phyloP scores from a whole-genome alignment of 2,888 invertebrate genomes.

The Caenorhabditis parvicauda region DNA sequence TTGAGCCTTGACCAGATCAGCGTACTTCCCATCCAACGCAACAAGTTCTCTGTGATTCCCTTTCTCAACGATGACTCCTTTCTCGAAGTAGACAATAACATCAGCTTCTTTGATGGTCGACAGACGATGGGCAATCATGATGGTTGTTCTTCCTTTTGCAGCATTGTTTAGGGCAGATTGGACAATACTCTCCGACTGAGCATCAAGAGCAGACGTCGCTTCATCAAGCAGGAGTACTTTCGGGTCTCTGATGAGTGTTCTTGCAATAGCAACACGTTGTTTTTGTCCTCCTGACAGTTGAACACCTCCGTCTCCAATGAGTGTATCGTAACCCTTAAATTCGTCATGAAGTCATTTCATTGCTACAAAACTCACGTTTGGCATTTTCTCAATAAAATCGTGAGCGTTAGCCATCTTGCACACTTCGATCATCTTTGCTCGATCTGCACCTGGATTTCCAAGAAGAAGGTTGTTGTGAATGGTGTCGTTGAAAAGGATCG shows the following conservation, averaged over 20 bases:
- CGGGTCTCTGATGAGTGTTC: conserved; percentile 34
- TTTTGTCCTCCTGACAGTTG: conserved; percentile 41
- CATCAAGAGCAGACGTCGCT: conserved; percentile 40
- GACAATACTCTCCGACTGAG: conserved; percentile 37
- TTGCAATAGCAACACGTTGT: conserved; percentile 39
- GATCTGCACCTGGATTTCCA: conserved; percentile 24
- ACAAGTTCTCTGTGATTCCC: conserved; percentile 38
- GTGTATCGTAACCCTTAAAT: conserved; percentile 31
- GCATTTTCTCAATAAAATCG: conserved; percentile 37
- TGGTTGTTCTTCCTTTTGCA: conserved; percentile 40
- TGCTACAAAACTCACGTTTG: conserved; percentile 6
- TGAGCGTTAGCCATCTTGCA: conserved; percentile 43
- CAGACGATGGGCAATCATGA: conserved; percentile 39
- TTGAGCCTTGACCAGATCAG: conserved; percentile 40
- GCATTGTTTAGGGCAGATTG: conserved; percentile 44
- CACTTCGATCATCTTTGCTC: conserved; percentile 27
- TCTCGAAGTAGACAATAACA: conserved; percentile 34
- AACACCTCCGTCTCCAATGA: conserved; percentile 34
- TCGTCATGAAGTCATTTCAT: neutral
- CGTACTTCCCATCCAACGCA: conserved; percentile 31
- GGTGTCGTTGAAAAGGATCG: conserved; percentile 33
- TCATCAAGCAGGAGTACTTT: conserved; percentile 31
- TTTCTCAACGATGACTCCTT: conserved; percentile 41
- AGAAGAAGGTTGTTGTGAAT: conserved; percentile 30
- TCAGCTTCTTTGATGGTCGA: conserved; percentile 37